These are phyloP conservation scores for Macroteleia sp. DNA, from an alignment of 2,888 invertebrate genomes.

Conservation along the genomic window DNA sequence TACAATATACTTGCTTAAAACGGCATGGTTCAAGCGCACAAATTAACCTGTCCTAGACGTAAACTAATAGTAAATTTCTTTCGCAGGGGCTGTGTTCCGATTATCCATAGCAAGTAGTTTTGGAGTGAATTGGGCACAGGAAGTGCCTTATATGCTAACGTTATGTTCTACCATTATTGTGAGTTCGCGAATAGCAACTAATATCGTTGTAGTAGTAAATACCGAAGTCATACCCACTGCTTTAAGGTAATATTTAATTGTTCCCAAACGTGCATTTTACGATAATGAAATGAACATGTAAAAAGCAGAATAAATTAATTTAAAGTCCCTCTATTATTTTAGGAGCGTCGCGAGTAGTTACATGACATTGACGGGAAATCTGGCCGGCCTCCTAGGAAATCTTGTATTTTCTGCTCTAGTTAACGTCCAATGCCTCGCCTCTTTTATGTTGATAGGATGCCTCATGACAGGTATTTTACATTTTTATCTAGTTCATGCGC, in stretches of 20 bases:
- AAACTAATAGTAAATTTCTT: constrained; percentile 57
- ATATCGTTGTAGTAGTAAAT: constrained; percentile 77
- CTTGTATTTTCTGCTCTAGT: constrained; percentile 77
- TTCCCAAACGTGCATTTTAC: constrained; percentile 27
- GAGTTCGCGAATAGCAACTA: constrained; percentile 76
- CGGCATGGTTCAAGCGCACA: background rate
- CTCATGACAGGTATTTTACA: constrained; percentile 72
- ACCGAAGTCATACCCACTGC: constrained; percentile 76
- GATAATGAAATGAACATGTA: constrained; percentile 8
- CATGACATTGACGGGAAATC: constrained; percentile 76
- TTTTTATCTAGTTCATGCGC: constrained; percentile 25
- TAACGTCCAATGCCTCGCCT: constrained; percentile 72
- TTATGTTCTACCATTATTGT: constrained; percentile 76
- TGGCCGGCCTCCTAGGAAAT: constrained; percentile 78
- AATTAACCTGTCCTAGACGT: constrained; percentile 22
- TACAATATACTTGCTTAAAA: no score
- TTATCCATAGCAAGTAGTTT: constrained; percentile 76
- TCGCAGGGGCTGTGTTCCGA: constrained; percentile 72
- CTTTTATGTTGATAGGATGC: constrained; percentile 76
- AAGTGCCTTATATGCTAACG: constrained; percentile 77
- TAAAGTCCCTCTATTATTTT: constrained; percentile 25
- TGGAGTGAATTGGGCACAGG: constrained; percentile 78
- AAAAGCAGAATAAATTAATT: constrained; percentile 21
- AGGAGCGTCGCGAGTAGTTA: constrained; percentile 75
- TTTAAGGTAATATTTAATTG: constrained; percentile 76